These are phyloP conservation scores for Lutjanus erythropterus DNA, from an alignment of 2,113 vertebrate species.

Conservation along the genomic window DNA sequence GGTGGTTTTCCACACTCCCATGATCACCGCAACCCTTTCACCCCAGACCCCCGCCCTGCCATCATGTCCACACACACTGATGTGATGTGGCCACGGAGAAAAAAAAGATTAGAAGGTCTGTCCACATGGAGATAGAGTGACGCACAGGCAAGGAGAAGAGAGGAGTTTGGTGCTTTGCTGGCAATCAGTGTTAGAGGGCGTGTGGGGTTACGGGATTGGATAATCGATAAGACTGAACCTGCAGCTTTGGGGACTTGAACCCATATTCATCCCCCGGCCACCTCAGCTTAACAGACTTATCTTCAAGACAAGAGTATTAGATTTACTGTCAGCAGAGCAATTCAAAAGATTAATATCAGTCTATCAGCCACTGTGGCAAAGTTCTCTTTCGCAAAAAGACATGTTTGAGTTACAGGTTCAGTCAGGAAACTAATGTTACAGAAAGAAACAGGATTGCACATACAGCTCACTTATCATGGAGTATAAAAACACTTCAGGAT, in stretches of 20 bases:
- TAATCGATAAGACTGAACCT: slow-evolving; percentile 61
- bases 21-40: slow-evolving; percentile 62
- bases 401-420: slow-evolving; percentile 22
- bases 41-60: slow-evolving; percentile 40
- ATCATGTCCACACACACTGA: slow-evolving; percentile 41
- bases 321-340: slow-evolving; percentile 58
- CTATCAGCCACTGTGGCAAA: slow-evolving; percentile 49
- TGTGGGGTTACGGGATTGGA: slow-evolving; percentile 24
- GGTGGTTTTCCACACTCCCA: slow-evolving; percentile 72
- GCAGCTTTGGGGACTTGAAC: slow-evolving; percentile 41
- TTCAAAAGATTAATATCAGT: slow-evolving; percentile 56
- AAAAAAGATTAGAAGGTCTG: slow-evolving; percentile 33
- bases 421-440: slow-evolving; percentile 35
- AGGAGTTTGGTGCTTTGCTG: slow-evolving; percentile 13
- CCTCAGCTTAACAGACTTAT: slow-evolving; percentile 54
- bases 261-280: slow-evolving; percentile 45
- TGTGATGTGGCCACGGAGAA: slow-evolving; percentile 20
- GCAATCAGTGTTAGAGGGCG: slow-evolving; percentile 43
- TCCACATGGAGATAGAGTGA: slow-evolving; percentile 27
- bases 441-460: slow-evolving; percentile 23
- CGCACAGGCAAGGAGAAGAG: slow-evolving; percentile 19
- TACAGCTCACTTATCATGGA: slow-evolving; percentile 21
- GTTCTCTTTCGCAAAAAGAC: slow-evolving; percentile 33
- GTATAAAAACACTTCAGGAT: slow-evolving; percentile 58
- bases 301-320: slow-evolving; percentile 52